A percentile compares a stretch with the other conserved stretches of the same genome.
phyloP scores from a whole-genome alignment of 2,113 vertebrate species.

The Nycticebus coucang region DNA sequence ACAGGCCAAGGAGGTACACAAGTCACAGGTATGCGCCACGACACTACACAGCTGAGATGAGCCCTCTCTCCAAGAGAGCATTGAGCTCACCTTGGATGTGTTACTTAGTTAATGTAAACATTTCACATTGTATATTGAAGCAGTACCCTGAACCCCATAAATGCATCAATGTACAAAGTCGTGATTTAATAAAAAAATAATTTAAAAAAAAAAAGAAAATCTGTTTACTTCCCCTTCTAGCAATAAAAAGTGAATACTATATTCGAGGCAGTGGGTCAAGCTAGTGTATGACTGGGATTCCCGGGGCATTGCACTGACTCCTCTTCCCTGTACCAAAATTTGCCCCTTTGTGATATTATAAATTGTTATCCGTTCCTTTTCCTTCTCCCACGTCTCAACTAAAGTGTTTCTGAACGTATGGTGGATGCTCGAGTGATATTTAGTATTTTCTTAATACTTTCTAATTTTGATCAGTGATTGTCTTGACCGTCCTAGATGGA shows the following conservation, averaged over 20 bases:
- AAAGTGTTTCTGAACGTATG: not conserved
- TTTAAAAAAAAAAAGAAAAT: not conserved
- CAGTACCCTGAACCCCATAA: too few species aligned
- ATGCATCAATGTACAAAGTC: too few species aligned
- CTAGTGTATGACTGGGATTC: not conserved
- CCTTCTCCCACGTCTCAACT: not conserved
- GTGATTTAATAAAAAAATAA: too few species aligned
- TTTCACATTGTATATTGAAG: too few species aligned
- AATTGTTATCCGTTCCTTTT: not conserved
- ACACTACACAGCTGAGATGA: not conserved
- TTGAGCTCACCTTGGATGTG: not conserved
- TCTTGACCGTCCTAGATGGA: not conserved
- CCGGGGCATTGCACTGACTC: not conserved
- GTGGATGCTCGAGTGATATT: not conserved
- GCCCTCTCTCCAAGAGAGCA: not conserved
- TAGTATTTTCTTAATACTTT: not conserved
- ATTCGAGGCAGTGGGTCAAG: not conserved
- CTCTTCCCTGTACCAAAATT: not conserved
- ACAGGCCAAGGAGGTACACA: not conserved
- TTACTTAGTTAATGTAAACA: too few species aligned
- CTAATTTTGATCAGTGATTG: not conserved
- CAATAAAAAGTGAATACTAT: not conserved
- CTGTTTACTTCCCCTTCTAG: not conserved
- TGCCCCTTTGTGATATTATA: not conserved
- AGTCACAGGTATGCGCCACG: not conserved